phyloP scores from a whole-genome alignment of 2,797 vertebrate genomes.

The Aulostomus chinensis region DNA sequence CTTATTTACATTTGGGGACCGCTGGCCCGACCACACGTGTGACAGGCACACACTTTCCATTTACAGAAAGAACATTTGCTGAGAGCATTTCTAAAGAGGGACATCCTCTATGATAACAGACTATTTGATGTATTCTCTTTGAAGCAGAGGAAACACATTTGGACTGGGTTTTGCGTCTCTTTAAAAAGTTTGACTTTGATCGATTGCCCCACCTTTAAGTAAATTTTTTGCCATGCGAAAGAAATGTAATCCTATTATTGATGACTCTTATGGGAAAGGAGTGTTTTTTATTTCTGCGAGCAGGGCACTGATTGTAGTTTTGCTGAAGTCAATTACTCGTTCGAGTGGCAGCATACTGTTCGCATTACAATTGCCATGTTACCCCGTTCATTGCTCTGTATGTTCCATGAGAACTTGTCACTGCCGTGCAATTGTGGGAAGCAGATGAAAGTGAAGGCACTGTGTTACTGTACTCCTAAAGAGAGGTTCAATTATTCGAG shows the following conservation, averaged over 20 bases:
- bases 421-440: constrained; percentile 53
- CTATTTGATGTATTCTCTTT: constrained; percentile 15
- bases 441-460: constrained; percentile 62
- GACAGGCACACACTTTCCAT: constrained; percentile 38
- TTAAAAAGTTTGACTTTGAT: constrained; percentile 17
- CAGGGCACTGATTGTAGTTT: constrained; percentile 51
- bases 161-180: constrained; percentile 1
- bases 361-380: constrained; percentile 69
- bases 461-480: constrained; percentile 49
- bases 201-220: constrained; percentile 10
- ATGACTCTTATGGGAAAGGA: constrained; percentile 26
- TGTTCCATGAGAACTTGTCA: constrained; percentile 69
- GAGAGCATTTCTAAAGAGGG: constrained; percentile 18
- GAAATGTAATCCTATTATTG: constrained; percentile 22
- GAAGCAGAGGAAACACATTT: constrained; percentile 12
- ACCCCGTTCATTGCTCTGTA: constrained; percentile 55
- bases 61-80: constrained; percentile 21
- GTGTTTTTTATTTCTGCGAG: constrained; percentile 32
- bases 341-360: constrained; percentile 71
- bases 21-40: constrained; percentile 37
- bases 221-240: constrained; percentile 1
- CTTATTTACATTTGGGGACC: constrained; percentile 39
- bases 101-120: constrained; percentile 30
- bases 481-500: constrained; percentile 53
- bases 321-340: constrained; percentile 68